Evolutionary conservation across 2,113 vertebrate species (phyloP).

Genomic region (Argyrosomus japonicus): DNA sequence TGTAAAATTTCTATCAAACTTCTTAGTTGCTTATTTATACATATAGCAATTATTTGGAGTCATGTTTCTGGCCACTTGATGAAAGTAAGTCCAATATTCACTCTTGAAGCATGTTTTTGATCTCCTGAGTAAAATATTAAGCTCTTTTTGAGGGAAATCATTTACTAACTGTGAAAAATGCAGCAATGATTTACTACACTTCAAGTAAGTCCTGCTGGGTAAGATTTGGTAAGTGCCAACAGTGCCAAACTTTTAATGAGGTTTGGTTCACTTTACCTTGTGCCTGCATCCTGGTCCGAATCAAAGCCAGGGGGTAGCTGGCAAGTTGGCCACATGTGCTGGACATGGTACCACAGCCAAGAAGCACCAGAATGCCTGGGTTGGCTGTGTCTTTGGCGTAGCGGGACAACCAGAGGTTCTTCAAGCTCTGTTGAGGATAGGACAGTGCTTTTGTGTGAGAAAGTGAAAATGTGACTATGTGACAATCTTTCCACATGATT

Average conservation of each 20-base stretch:
- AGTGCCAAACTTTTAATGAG: not conserved
- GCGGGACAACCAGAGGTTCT: constrained; percentile 91
- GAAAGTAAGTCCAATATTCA: not conserved
- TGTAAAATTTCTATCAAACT: not conserved
- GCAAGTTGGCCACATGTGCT: constrained; percentile 97
- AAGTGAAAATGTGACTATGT: too few species aligned
- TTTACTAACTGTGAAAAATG: too few species aligned
- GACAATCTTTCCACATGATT: not conserved
- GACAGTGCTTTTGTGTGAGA: not conserved
- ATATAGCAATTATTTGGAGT: too few species aligned
- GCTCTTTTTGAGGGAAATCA: not conserved
- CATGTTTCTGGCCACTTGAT: not conserved
- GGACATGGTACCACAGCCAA: constrained; percentile 93
- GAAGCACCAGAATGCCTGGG: constrained; percentile 91
- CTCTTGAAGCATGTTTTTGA: too few species aligned
- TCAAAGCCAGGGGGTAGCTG: constrained; percentile 94
- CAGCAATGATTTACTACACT: not conserved
- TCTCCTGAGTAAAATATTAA: too few species aligned
- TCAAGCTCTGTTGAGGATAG: constrained; percentile 87
- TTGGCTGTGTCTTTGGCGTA: constrained; percentile 94
- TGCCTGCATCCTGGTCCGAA: constrained; percentile 99
- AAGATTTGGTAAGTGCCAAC: not conserved
- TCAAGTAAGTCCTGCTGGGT: not conserved
- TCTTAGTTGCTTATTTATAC: too few species aligned
- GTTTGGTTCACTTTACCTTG: constrained; percentile 85